phyloP scores from a whole-genome alignment of 1,140 invertebrate genomes.

The Apis dorsata region DNA sequence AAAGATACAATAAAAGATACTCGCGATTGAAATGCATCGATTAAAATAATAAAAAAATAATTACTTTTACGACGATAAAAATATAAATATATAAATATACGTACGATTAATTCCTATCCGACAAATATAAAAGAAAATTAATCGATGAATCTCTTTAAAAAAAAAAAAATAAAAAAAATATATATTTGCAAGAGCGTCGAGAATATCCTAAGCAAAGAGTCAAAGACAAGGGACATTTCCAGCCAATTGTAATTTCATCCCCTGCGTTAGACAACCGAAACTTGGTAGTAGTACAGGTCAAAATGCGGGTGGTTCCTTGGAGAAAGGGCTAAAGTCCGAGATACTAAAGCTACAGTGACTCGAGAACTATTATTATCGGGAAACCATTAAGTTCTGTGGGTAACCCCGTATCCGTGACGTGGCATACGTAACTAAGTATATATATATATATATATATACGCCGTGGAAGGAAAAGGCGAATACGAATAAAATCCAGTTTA shows the following conservation, averaged over 20 bases:
- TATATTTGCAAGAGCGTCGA: no score
- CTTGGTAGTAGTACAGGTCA: not conserved
- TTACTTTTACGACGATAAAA: no score
- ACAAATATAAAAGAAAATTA: no score
- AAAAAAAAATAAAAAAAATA: no score
- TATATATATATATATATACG: no score
- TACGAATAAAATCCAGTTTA: not conserved
- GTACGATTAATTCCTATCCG: no score
- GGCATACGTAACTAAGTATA: not conserved
- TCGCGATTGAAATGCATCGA: no score
- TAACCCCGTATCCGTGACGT: not conserved
- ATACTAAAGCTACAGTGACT: constrained; percentile 18
- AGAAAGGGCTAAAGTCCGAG: constrained; percentile 31
- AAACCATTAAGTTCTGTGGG: constrained; percentile 44
- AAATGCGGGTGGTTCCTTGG: constrained; percentile 27
- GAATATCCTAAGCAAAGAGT: no score
- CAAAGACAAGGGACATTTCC: not conserved
- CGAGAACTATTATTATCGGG: constrained; percentile 47
- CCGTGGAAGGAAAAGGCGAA: not conserved
- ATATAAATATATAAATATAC: no score
- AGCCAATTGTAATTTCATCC: not conserved
- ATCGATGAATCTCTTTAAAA: no score
- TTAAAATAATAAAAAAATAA: no score
- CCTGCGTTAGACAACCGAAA: constrained; percentile 23
- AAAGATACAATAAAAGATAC: no score